Base-by-base conservation (phyloP, 2,797 vertebrate genomes). In the Sebastes iracundus region DNA sequence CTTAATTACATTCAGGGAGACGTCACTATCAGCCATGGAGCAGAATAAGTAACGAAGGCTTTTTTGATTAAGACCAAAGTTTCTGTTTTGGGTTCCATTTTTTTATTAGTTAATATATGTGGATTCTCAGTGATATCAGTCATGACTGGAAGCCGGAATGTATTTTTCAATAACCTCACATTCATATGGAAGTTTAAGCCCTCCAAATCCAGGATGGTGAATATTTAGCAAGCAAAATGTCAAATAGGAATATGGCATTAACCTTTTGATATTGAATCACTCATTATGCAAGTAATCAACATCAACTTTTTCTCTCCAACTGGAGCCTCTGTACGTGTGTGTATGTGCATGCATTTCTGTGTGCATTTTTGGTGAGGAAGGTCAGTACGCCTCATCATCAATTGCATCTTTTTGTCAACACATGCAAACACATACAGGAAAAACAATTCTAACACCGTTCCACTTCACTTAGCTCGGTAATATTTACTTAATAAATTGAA, bases 1-100 rank as follows among this genome's bases (percentile, higher is more conserved):
- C 90, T 94, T 96, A 95, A 96, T 96, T 96, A 94, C 90, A 85
- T 95, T 94, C 89, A 81, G 82, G 74, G 65, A 91, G 66, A 90
- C 84, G 63, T 92, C 88, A 89, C 83, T 68, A 74, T 81, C 72
- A 92, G 83, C 87, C 82, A 81, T 79, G 78, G 84, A 90, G 83
- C 81, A 75, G 91, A 94, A 95, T 94, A 86, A 83, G 87, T 93
- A 92, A 95, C 81, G 71, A 88, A 87, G 82, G 87, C 22, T 90
- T 92, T 94, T 95, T 93, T 95, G 79, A 95, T 94, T 95, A 94
- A 93, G 88, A 93, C 81, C 72, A 92, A 93, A 94, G 81, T 92
- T 92, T 93, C 81, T 91, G 86, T 94, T 96, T 95, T 92, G 77
- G 76, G 67, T 91, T 87, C 53, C 79, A 77, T 79, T 90, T 85